Percentiles rank a stretch among this genome's conserved stretches.
Evolutionary conservation across 23 tunicate species (phyloP).

Genomic region (Pegea sp.): DNA sequence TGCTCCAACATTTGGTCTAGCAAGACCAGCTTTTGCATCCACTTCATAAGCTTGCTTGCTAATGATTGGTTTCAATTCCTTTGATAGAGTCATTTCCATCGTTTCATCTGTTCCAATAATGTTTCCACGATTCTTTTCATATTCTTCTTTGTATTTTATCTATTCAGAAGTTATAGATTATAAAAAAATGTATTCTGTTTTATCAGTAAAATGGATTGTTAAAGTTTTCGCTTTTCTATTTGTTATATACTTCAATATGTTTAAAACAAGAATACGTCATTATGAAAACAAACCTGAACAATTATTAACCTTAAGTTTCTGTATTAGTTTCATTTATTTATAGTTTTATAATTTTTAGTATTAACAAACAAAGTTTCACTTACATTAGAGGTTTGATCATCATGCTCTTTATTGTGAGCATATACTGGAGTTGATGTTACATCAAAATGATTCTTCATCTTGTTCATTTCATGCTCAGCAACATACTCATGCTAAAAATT

Average conservation of each 20-base stretch:
- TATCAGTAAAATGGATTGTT: no score
- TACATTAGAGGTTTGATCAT: background rate
- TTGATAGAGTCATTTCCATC: slow-evolving; percentile 6
- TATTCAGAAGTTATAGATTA: no score
- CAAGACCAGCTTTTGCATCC: slow-evolving; percentile 11
- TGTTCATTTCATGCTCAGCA: slow-evolving; percentile 29
- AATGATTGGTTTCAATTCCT: slow-evolving; percentile 9
- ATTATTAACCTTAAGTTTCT: no score
- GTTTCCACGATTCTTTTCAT: slow-evolving; percentile 10
- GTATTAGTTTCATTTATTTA: no score
- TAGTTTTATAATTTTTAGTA: no score
- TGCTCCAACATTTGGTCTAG: slow-evolving; percentile 4
- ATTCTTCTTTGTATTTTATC: slow-evolving; percentile 14
- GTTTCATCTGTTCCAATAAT: slow-evolving; percentile 2
- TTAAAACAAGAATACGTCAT: no score
- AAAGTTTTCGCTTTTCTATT: no score
- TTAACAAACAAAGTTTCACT: no score
- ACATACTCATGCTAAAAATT: background rate
- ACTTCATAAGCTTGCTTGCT: slow-evolving; percentile 17
- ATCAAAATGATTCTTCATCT: slow-evolving; percentile 26
- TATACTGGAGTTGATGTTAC: slow-evolving; percentile 46
- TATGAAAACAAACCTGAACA: no score
- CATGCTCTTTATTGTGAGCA: slow-evolving; percentile 9
- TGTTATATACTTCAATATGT: no score
- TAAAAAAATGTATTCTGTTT: no score